Percentiles rank a stretch among this genome's conserved stretches.
These are phyloP conservation scores for Steromphala cineraria DNA, from an alignment of 2,888 invertebrate species.

Conservation along the genomic window DNA sequence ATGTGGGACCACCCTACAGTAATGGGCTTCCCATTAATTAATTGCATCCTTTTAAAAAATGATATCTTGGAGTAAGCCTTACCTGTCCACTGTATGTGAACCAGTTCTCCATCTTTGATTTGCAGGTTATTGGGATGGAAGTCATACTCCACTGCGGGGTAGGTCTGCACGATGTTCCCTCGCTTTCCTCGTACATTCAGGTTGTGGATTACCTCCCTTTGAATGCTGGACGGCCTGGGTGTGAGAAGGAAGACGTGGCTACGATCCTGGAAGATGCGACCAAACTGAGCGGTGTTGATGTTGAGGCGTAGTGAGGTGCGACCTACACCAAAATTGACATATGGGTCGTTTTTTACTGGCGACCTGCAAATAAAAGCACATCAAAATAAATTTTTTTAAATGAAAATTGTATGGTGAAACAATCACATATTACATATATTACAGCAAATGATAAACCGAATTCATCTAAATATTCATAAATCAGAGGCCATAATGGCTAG, in stretches of 20 bases:
- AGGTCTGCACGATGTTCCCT: constrained; percentile 75
- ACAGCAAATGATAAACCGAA: too few species aligned
- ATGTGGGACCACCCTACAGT: too few species aligned
- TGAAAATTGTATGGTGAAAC: too few species aligned
- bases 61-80: background rate
- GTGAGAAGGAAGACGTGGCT: constrained; percentile 69
- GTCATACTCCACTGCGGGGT: constrained; percentile 75
- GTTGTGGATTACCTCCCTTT: constrained; percentile 51
- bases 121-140: constrained; percentile 71
- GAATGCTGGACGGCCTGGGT: constrained; percentile 55
- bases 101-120: constrained; percentile 56
- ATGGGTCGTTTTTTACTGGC: constrained; percentile 70
- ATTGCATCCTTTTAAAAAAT: too few species aligned
- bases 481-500: too few species aligned
- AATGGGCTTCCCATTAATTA: too few species aligned
- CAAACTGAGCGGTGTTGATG: constrained; percentile 74
- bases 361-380: constrained; percentile 48
- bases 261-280: constrained; percentile 73
- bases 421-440: too few species aligned
- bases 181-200: constrained; percentile 74
- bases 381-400: too few species aligned
- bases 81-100: constrained; percentile 73
- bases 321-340: constrained; percentile 66
- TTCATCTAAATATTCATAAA: too few species aligned
- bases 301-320: constrained; percentile 67